phyloP scores from a whole-genome alignment of 2,888 invertebrate genomes.

The Lasioglossum pauxillum region DNA sequence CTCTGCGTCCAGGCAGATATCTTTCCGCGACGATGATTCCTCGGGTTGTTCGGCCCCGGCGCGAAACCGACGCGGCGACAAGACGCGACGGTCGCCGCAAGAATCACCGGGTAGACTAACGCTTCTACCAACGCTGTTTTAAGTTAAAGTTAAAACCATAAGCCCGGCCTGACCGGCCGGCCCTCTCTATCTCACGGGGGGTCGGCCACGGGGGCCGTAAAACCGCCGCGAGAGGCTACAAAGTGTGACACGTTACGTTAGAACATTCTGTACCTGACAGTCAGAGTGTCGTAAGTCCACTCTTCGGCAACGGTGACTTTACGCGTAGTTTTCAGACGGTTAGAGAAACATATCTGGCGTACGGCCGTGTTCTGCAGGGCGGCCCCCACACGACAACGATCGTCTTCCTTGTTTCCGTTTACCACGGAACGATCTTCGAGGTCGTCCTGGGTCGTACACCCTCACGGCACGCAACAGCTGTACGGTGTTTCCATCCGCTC shows the following conservation, averaged over 20 bases:
- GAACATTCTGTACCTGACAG: slow-evolving; percentile 65
- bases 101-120: slow-evolving; percentile 36
- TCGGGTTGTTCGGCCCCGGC: not conserved
- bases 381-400: not conserved
- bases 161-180: slow-evolving; percentile 7
- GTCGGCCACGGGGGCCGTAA: slow-evolving; percentile 28
- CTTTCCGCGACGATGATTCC: slow-evolving; percentile 17
- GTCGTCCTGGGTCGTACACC: not conserved
- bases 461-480: not conserved
- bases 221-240: slow-evolving; percentile 70
- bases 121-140: slow-evolving; percentile 44
- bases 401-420: not conserved
- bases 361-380: slow-evolving; percentile 8
- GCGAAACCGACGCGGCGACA: not conserved
- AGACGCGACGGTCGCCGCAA: slow-evolving; percentile 6
- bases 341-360: slow-evolving; percentile 36
- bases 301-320: slow-evolving; percentile 52
- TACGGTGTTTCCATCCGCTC: not conserved
- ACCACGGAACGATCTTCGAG: not conserved
- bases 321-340: slow-evolving; percentile 36
- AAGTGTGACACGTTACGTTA: slow-evolving; percentile 58
- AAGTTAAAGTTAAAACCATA: slow-evolving; percentile 26
- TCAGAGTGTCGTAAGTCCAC: slow-evolving; percentile 59
- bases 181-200: not conserved
- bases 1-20: slow-evolving; percentile 44